Evolutionary conservation across 1,140 invertebrate species (phyloP), one percentile per base, ranked within the genome.

Genomic region (Drosophila leontia): DNA sequence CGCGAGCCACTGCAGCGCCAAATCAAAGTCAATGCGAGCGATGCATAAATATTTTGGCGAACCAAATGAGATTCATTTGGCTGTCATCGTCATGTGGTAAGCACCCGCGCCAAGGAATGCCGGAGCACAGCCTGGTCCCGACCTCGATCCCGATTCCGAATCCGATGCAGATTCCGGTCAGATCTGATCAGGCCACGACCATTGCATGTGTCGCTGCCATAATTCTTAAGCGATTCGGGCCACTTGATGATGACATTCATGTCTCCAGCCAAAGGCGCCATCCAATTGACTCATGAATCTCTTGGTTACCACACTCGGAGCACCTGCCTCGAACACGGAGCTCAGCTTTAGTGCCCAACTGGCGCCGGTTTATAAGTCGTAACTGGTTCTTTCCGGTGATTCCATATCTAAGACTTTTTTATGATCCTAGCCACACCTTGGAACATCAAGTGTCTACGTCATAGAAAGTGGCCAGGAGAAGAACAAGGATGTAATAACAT

Each of bases 31-130:
- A 88, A 80, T 84, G 75, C 68, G 84, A 60, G 77, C 70, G 67
- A 78, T 84, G 85, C 84, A 87, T 87, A 87, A 87, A 87, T 87
- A 87, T 87, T 88, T 87, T 87, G 80, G 55, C 85, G 62, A 90
- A 72, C 82, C 82, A 90, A 90, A 87, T 87, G 84, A 84, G 80
- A 84, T 90, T 84, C 81, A 90, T 87, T 90, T 84, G 76, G 61
- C 85, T 87, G 84, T 87, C 84, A 84, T 67, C 82, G 63, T 85
- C 81, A 78, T 71, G 56, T 57, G 67, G 59, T 62, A 72, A 78
- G 57, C 79, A 72, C 78, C 72, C 79, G 64, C 47, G 44, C 69
- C 69, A 59, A 81, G 77, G 82, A 80, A 85, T 84, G 81, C 81
- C 81, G 67, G 26, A 71, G 48, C 63, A 70, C 67, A 51, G 42